Base-by-base conservation (phyloP, 2,888 invertebrate species). In the Anagyrus pseudococci region DNA sequence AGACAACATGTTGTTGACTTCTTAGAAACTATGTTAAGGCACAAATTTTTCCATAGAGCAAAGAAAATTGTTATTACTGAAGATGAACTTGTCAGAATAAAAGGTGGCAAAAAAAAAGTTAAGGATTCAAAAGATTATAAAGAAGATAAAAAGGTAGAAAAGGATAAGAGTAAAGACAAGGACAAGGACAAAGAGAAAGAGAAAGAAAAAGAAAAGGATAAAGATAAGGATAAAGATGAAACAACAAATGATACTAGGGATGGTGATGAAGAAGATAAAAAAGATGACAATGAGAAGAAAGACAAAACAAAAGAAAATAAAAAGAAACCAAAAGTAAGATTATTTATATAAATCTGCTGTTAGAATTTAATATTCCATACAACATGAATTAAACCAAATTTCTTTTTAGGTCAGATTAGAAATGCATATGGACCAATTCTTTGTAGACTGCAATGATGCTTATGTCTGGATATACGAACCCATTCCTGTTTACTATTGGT, bases 381-480 rank as follows among this genome's bases (percentile, higher is more conserved):
- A 37, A 37, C 33, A 4, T 37, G 4, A 37, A 8, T 37, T 29
- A 29, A 37, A 37, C 8, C 2, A 13, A 37, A 8, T 65, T 61
- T 7, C 8, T 52, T 56, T 67, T 65, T 55, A 83, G 82, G 80
- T 98, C 58, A 91, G 96, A 46, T 84, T 99, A n/a, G 96, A 97
- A 80, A 97, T 98, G 94, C 98, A 98, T 81, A 88, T 94, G 75
- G 93, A 96, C 66, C 99, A 99, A 82, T 82, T 91, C 70, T 98
- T 98, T 82, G 88, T 94, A 2, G 98, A 99, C 82, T 92, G 93
- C 19, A 86, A 91, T 40, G 98, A 98, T 81, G 97, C 97, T 0
- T 98, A 94, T 82, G 97, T 98, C 23, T 98, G 98, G 98, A 92
- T 98, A 68, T 98, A 96, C 82, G 97, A 98, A 82, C 97, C 98